Percentiles rank a stretch among this genome's conserved stretches.
Conservation (phyloP, 2,888 invertebrate species). For the Cryptocephalus primarius region DNA sequence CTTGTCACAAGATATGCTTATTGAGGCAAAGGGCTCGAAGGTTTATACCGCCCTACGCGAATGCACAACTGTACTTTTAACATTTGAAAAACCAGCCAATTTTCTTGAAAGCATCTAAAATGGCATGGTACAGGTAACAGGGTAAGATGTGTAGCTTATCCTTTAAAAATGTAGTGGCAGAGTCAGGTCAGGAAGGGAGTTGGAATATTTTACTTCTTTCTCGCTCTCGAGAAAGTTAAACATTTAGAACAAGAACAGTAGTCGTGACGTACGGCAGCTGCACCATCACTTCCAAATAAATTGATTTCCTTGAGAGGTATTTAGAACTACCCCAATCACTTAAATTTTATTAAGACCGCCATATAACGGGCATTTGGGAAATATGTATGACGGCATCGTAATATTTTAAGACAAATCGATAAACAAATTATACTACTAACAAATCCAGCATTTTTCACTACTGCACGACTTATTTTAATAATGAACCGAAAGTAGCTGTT, state of each 20-base stretch:
- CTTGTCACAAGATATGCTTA: constrained; percentile 13
- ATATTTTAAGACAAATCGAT: no score
- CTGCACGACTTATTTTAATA: no score
- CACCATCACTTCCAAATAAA: constrained; percentile 20
- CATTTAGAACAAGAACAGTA: constrained; percentile 17
- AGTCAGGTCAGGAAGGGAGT: constrained; percentile 20
- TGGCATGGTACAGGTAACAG: constrained; percentile 24
- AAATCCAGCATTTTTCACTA: no score
- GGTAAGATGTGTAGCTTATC: constrained; percentile 29
- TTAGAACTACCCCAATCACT: constrained; percentile 26
- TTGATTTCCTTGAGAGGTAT: constrained; percentile 21
- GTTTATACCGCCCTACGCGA: constrained; percentile 7
- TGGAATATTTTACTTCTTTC: constrained; percentile 22
- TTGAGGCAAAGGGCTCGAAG: constrained; percentile 7
- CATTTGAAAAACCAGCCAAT: constrained; percentile 26
- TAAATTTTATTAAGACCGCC: constrained; percentile 23
- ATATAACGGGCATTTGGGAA: constrained; percentile 13
- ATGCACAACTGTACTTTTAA: constrained; percentile 14
- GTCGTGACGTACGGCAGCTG: constrained; percentile 9
- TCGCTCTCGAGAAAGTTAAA: constrained; percentile 20
- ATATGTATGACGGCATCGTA: no score
- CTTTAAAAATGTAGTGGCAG: constrained; percentile 33
- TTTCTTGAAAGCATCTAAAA: constrained; percentile 33
- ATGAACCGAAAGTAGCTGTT: no score
- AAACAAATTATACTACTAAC: no score